These are phyloP conservation scores for Stegostoma tigrinum DNA, from an alignment of 2,113 vertebrate species.

Conservation along the genomic window DNA sequence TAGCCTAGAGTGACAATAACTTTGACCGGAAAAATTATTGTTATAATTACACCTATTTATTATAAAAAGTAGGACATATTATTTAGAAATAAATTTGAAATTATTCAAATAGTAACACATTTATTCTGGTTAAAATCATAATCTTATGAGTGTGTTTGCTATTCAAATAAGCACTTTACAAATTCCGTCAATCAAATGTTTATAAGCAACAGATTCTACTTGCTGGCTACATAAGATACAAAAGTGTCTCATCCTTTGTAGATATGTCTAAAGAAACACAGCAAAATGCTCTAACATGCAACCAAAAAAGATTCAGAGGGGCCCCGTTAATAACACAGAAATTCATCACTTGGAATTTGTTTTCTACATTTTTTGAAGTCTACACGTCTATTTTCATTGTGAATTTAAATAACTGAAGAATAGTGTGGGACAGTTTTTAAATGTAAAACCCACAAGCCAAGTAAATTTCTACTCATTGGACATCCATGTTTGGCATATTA, in stretches of 20 bases:
- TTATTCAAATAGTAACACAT: neutral
- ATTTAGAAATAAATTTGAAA: neutral
- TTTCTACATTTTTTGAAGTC: neutral
- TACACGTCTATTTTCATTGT: neutral
- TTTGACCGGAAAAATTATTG: neutral
- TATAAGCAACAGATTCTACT: neutral
- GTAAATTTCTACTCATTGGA: constrained; percentile 3
- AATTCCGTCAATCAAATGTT: neutral
- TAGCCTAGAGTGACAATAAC: neutral
- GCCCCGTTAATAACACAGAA: neutral
- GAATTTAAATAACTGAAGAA: neutral
- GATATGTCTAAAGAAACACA: neutral
- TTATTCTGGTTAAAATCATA: neutral
- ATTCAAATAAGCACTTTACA: neutral
- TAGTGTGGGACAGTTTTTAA: neutral
- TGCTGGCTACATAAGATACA: neutral
- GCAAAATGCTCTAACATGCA: neutral
- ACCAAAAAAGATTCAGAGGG: neutral
- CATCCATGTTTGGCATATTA: neutral
- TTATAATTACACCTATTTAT: neutral
- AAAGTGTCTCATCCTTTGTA: neutral
- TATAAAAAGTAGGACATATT: neutral
- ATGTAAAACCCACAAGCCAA: neutral
- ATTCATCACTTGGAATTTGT: neutral
- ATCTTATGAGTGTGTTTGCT: neutral